Conservation (phyloP, 1,140 invertebrate genomes). For the Drosophila jambulina region DNA sequence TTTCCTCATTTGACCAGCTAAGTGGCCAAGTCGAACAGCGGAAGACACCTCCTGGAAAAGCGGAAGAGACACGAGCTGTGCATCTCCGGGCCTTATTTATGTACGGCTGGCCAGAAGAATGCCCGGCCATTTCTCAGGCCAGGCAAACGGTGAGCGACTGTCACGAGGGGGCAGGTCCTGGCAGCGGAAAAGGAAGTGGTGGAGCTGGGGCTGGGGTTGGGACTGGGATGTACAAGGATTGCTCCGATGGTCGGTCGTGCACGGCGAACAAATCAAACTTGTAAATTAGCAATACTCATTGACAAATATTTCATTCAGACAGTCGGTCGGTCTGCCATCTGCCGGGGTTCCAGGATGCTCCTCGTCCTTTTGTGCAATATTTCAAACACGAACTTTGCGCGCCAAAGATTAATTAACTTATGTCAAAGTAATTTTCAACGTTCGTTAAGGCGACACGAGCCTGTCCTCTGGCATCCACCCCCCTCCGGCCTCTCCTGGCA, state of each 20-base stretch:
- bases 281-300: conserved; percentile 85
- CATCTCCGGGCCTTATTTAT: conserved; percentile 64
- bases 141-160: conserved; percentile 23
- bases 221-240: neutral
- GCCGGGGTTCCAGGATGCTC: conserved; percentile 2
- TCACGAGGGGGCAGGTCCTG: conserved; percentile 14
- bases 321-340: conserved; percentile 24
- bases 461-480: neutral
- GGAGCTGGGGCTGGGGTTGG: neutral
- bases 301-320: conserved; percentile 81
- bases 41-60: conserved; percentile 1
- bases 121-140: conserved; percentile 68
- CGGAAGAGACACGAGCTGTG: neutral
- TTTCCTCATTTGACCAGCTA: conserved; percentile 32
- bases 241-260: conserved; percentile 14
- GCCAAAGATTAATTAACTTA: conserved; percentile 85
- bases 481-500: neutral
- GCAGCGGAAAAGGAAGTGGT: conserved; percentile 24
- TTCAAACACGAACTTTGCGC: conserved; percentile 83
- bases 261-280: conserved; percentile 80
- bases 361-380: conserved; percentile 66
- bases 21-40: conserved; percentile 9
- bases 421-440: conserved; percentile 85
- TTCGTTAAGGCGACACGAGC: conserved; percentile 83
- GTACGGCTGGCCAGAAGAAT: conserved; percentile 78